Evolutionary conservation across 2,797 vertebrate genomes (phyloP).

Genomic region (Varecia variegata): DNA sequence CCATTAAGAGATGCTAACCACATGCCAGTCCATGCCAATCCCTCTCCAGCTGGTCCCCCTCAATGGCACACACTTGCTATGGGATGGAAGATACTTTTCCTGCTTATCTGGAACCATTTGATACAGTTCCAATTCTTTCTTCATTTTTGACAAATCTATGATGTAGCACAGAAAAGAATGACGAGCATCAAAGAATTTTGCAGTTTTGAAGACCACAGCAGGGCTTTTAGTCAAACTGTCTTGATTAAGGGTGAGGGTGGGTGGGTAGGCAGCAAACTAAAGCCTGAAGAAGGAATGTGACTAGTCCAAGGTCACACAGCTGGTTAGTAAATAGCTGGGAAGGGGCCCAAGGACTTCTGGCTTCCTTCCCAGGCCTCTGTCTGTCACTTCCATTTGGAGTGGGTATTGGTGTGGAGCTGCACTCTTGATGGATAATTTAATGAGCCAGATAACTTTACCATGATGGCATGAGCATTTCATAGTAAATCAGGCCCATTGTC

Average conservation of each 20-base stretch:
- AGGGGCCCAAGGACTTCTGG: neutral
- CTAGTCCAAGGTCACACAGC: neutral
- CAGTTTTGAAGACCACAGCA: neutral
- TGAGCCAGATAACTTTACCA: conserved; percentile 47
- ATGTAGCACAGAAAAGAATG: neutral
- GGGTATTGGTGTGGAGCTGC: neutral
- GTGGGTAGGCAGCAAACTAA: neutral
- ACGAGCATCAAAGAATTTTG: neutral
- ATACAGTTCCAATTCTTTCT: neutral
- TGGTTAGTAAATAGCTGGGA: neutral
- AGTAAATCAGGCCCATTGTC: conserved; percentile 60
- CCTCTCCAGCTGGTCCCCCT: neutral
- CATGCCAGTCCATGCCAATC: neutral
- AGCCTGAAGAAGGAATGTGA: neutral
- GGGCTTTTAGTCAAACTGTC: neutral
- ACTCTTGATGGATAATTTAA: conserved; percentile 41
- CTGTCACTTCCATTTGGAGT: neutral
- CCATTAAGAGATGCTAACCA: neutral
- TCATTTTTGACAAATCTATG: neutral
- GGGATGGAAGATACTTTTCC: neutral
- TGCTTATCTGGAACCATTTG: conserved; percentile 27
- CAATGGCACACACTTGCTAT: neutral
- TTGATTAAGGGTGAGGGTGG: neutral
- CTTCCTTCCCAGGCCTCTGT: neutral
- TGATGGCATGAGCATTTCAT: conserved; percentile 7